Percentiles rank a stretch among this genome's conserved stretches.
Conservation (phyloP, 1,140 invertebrate species). For the Tetragonula clypearis region DNA sequence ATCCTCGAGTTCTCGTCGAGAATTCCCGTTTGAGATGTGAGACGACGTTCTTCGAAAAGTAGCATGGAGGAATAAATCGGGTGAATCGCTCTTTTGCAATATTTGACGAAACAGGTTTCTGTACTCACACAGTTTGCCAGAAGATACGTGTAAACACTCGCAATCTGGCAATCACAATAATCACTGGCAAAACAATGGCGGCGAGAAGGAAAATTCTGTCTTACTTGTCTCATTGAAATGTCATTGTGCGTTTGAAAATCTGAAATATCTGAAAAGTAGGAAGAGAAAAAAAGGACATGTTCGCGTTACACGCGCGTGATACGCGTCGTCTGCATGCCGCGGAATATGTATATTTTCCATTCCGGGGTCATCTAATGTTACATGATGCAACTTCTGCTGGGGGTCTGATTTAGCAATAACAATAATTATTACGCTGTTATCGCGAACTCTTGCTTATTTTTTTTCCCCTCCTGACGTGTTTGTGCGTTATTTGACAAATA, state of each 20-base stretch:
- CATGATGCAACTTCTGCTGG: constrained; percentile 67
- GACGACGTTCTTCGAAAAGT: no score
- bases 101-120: no score
- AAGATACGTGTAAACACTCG: background rate
- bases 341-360: constrained; percentile 62
- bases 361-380: constrained; percentile 44
- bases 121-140: background rate
- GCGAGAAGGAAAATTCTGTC: background rate
- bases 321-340: background rate
- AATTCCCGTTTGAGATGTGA: no score
- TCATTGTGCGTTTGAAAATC: background rate
- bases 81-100: no score
- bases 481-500: background rate
- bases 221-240: background rate
- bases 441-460: background rate
- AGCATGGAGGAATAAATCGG: no score
- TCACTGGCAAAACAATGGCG: no score
- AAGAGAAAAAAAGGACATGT: background rate
- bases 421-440: constrained; percentile 49
- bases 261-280: no score
- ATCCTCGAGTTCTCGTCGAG: no score
- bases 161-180: background rate
- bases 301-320: background rate
- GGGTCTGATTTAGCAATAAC: constrained; percentile 62
- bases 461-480: no score